A percentile compares a stretch with the other conserved stretches of the same genome.
Conservation (phyloP, 1,140 invertebrate genomes). For the Bombus confusus region DNA sequence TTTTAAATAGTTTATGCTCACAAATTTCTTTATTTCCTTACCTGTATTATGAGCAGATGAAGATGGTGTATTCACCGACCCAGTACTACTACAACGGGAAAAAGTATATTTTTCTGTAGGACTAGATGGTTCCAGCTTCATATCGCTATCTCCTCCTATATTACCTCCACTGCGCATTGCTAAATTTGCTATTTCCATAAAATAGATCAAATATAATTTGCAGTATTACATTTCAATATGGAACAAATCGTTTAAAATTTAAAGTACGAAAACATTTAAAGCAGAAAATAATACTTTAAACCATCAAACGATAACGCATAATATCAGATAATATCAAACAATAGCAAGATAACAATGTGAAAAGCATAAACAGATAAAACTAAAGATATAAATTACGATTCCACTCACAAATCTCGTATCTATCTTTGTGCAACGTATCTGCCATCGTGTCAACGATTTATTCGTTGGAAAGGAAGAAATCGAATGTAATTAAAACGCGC, state of each 20-base stretch:
- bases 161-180: slow-evolving; percentile 53
- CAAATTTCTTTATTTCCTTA: slow-evolving; percentile 65
- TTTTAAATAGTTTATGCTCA: background rate
- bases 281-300: background rate
- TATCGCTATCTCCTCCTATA: slow-evolving; percentile 77
- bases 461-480: background rate
- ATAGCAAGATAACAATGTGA: background rate
- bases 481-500: slow-evolving; percentile 16
- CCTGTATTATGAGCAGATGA: slow-evolving; percentile 94
- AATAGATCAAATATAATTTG: slow-evolving; percentile 13
- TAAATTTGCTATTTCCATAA: slow-evolving; percentile 52
- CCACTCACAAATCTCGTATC: slow-evolving; percentile 68
- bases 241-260: background rate
- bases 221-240: background rate
- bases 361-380: background rate
- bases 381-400: slow-evolving; percentile 3
- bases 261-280: background rate
- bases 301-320: background rate
- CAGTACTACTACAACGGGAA: slow-evolving; percentile 91
- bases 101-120: slow-evolving; percentile 87
- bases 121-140: slow-evolving; percentile 87
- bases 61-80: slow-evolving; percentile 91
- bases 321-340: background rate
- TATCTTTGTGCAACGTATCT: slow-evolving; percentile 67
- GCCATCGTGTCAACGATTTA: slow-evolving; percentile 57